These are phyloP conservation scores for Onychorhynchus coronatus DNA, from an alignment of 2,113 vertebrate genomes.

Conservation along the genomic window DNA sequence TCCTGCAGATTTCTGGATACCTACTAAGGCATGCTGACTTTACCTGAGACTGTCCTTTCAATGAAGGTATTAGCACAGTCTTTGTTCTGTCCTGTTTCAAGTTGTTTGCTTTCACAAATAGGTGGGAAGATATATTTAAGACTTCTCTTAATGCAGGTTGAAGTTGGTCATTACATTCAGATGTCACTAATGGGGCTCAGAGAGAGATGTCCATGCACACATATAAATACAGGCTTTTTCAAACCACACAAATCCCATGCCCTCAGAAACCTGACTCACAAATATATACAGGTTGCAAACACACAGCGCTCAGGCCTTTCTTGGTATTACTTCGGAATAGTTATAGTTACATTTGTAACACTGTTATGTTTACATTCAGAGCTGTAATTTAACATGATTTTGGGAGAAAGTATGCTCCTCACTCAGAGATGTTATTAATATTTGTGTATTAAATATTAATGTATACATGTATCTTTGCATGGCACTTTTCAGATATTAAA, in stretches of 20 bases:
- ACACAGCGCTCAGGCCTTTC: fast-evolving
- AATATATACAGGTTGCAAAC: not conserved
- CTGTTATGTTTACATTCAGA: not conserved
- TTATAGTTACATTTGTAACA: not conserved
- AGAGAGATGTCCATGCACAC: not conserved
- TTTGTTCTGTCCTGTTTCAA: not conserved
- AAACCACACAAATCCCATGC: not conserved
- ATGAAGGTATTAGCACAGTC: not conserved
- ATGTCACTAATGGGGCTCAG: not conserved
- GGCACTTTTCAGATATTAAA: conserved; percentile 52
- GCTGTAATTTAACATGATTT: not conserved
- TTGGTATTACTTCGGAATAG: not conserved
- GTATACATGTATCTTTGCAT: conserved; percentile 44
- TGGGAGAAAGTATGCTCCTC: not conserved
- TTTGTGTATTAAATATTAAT: conserved; percentile 55
- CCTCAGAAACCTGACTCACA: not conserved
- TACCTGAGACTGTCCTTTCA: not conserved
- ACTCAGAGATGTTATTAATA: conserved; percentile 22
- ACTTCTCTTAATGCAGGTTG: not conserved
- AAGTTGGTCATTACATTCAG: not conserved
- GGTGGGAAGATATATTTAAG: not conserved
- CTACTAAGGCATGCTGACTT: not conserved
- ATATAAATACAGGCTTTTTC: not conserved
- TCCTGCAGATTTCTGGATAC: not conserved
- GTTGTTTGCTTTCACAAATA: not conserved